A percentile compares a stretch with the other conserved stretches of the same genome.
Conservation (phyloP, 2,797 vertebrate species). For the Melanotaenia pygmaea region DNA sequence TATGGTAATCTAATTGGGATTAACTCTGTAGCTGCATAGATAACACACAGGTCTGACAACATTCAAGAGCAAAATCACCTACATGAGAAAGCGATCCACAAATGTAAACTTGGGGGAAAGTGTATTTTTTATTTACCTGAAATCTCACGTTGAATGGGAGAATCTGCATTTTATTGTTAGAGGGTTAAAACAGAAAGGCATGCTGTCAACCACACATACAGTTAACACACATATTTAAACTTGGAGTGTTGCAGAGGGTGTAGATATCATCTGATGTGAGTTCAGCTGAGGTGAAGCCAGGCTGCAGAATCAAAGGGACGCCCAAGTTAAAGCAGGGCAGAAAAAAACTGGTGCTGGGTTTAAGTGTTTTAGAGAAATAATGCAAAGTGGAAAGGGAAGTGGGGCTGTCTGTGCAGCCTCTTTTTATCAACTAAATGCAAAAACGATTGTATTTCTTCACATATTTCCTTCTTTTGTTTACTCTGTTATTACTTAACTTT, state of each 20-base stretch:
- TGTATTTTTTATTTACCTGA: background rate
- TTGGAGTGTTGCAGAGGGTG: conserved; percentile 36
- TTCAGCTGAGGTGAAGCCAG: conserved; percentile 55
- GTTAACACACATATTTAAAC: conserved; percentile 39
- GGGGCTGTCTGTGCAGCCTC: conserved; percentile 22
- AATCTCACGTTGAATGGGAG: background rate
- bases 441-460: conserved; percentile 13
- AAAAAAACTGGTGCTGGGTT: conserved; percentile 23
- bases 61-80: background rate
- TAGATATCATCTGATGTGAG: conserved; percentile 50
- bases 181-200: background rate
- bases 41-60: background rate
- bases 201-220: conserved; percentile 1
- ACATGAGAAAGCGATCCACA: background rate
- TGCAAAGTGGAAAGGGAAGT: conserved; percentile 32
- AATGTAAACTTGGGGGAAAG: background rate
- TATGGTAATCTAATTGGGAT: background rate
- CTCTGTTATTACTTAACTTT: background rate
- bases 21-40: background rate
- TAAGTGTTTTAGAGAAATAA: conserved; percentile 13
- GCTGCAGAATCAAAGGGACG: conserved; percentile 51
- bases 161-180: background rate
- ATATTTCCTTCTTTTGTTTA: background rate
- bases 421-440: conserved; percentile 43
- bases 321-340: conserved; percentile 44